These are phyloP conservation scores for Vesta saturnalis DNA, from an alignment of 2,888 invertebrate genomes.

Conservation along the genomic window DNA sequence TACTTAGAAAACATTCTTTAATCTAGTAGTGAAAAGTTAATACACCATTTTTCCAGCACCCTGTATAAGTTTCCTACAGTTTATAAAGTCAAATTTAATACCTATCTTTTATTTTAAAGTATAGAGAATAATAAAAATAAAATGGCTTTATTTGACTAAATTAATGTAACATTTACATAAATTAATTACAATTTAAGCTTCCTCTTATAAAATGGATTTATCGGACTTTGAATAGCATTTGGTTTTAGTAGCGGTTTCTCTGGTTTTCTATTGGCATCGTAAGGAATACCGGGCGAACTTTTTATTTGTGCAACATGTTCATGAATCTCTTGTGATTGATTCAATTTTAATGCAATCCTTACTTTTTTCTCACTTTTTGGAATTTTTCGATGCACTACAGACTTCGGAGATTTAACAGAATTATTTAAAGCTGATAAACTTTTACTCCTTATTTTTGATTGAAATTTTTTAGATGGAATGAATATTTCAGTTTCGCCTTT, in stretches of 20 bases:
- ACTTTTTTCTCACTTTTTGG: constrained; percentile 70
- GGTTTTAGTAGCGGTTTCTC: constrained; percentile 77
- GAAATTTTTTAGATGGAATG: constrained; percentile 51
- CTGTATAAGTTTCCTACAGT: too few relatives aligned
- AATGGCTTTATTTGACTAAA: neutral
- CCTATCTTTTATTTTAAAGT: neutral
- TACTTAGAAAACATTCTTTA: too few relatives aligned
- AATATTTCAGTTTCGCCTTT: constrained; percentile 61
- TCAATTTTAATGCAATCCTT: constrained; percentile 76
- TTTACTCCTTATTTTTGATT: constrained; percentile 36
- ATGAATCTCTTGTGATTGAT: constrained; percentile 75
- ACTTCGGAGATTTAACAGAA: neutral
- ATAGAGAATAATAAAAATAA: neutral
- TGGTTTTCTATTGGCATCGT: constrained; percentile 75
- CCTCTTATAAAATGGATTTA: constrained; percentile 80
- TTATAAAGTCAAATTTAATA: too few relatives aligned
- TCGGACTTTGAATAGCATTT: constrained; percentile 71
- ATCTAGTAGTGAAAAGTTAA: too few relatives aligned
- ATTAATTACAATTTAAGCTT: constrained; percentile 54
- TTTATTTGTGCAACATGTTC: constrained; percentile 78
- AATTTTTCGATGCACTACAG: constrained; percentile 33
- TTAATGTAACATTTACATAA: neutral
- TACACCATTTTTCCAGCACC: too few relatives aligned
- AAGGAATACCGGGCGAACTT: constrained; percentile 80
- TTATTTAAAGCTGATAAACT: constrained; percentile 7